Conservation (phyloP, 2,888 invertebrate genomes). For the Sesia bembeciformis region DNA sequence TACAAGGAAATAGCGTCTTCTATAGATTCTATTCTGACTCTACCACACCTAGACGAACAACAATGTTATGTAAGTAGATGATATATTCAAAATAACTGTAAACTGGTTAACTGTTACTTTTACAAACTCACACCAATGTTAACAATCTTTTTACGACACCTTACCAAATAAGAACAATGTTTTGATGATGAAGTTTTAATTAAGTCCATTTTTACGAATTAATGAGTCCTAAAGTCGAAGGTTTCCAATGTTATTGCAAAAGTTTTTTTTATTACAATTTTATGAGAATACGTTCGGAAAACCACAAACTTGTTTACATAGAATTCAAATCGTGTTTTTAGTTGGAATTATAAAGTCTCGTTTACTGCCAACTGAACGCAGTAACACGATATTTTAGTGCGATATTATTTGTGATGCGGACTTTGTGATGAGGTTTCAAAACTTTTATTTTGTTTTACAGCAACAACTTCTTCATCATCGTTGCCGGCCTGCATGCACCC, state of each 20-base stretch:
- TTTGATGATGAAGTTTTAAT: too few relatives aligned
- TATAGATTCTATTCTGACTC: too few relatives aligned
- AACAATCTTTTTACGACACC: too few relatives aligned
- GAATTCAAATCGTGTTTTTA: conserved; percentile 60
- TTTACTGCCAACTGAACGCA: conserved; percentile 38
- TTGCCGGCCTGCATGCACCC: conserved; percentile 3
- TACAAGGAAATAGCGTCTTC: too few relatives aligned
- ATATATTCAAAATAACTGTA: too few relatives aligned
- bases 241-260: conserved; percentile 34
- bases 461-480: conserved; percentile 12
- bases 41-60: too few relatives aligned
- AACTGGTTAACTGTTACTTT: too few relatives aligned
- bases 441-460: conserved; percentile 17
- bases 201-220: too few relatives aligned
- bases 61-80: too few relatives aligned
- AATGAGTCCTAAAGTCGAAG: too few relatives aligned
- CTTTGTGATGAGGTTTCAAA: conserved; percentile 16
- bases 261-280: conserved; percentile 60
- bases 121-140: too few relatives aligned
- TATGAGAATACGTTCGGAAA: conserved; percentile 50
- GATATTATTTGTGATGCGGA: conserved; percentile 3
- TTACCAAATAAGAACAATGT: too few relatives aligned
- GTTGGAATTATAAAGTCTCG: conserved; percentile 56
- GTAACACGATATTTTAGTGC: conserved; percentile 3
- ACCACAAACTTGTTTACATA: conserved; percentile 61